phyloP scores from a whole-genome alignment of 1,140 invertebrate species.

The Carposina sasakii region DNA sequence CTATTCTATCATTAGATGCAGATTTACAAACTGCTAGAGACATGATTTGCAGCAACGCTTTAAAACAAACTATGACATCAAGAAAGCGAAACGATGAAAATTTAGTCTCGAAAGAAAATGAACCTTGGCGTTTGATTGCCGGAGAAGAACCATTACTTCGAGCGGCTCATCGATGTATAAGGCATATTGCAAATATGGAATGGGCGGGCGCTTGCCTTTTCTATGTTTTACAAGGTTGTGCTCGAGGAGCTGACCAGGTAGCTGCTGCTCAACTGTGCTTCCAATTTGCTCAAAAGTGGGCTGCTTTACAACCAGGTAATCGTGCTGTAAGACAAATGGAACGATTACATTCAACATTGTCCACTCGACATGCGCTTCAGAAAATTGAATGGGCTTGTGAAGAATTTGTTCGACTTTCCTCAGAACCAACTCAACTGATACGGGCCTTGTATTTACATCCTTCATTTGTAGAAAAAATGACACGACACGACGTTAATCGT shows the following conservation, averaged over 20 bases:
- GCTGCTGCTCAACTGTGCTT: conserved; percentile 74
- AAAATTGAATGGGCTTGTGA: conserved; percentile 73
- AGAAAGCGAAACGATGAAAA: conserved; percentile 40
- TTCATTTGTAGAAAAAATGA: conserved; percentile 63
- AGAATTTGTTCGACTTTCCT: conserved; percentile 67
- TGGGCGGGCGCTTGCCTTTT: conserved; percentile 70
- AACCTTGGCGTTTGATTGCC: conserved; percentile 53
- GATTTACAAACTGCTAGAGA: conserved; percentile 62
- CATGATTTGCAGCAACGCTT: conserved; percentile 70
- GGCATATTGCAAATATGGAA: conserved; percentile 68
- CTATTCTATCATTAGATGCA: conserved; percentile 50
- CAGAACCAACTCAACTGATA: conserved; percentile 73
- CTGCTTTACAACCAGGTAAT: conserved; percentile 65
- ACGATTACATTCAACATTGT: conserved; percentile 70
- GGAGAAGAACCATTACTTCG: conserved; percentile 57
- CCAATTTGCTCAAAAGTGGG: conserved; percentile 72
- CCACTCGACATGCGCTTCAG: conserved; percentile 72
- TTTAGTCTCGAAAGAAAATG: conserved; percentile 42
- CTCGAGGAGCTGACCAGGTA: conserved; percentile 74
- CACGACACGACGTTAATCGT: conserved; percentile 70
- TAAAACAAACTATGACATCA: conserved; percentile 68
- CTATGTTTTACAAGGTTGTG: conserved; percentile 65
- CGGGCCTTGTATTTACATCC: conserved; percentile 72
- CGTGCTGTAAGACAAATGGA: conserved; percentile 68
- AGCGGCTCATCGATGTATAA: conserved; percentile 62